A percentile compares a stretch with the other conserved stretches of the same genome.
phyloP scores from a whole-genome alignment of 2,797 vertebrate species.

The Platyrinchus mystaceus region DNA sequence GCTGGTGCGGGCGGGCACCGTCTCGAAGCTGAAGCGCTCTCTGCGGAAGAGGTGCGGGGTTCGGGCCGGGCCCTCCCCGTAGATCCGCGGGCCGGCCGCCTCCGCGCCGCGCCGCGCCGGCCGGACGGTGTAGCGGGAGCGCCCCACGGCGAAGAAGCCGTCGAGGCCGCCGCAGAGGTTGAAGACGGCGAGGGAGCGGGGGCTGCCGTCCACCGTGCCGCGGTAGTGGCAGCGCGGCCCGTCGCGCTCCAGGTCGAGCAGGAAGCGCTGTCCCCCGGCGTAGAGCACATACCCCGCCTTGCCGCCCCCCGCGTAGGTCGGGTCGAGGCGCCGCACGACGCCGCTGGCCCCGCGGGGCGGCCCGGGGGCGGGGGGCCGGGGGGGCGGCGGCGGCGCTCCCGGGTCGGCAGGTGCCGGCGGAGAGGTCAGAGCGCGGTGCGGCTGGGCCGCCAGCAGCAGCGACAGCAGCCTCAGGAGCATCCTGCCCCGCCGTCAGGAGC shows the following conservation, averaged over 20 bases:
- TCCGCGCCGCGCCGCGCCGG: slow-evolving; percentile 71
- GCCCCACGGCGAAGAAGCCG: slow-evolving; percentile 89
- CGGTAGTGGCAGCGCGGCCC: slow-evolving; percentile 84
- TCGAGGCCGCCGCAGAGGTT: slow-evolving; percentile 87
- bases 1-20: slow-evolving; percentile 79
- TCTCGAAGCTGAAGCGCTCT: slow-evolving; percentile 81
- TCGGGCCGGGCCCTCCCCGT: slow-evolving; percentile 75
- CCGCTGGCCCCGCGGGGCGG: slow-evolving; percentile 75
- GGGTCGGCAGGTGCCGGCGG: slow-evolving; percentile 25
- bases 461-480: slow-evolving; percentile 70
- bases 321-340: slow-evolving; percentile 85
- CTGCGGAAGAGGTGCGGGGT: slow-evolving; percentile 81
- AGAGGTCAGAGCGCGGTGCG: slow-evolving; percentile 6
- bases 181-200: slow-evolving; percentile 89
- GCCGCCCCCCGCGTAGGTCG: slow-evolving; percentile 89
- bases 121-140: slow-evolving; percentile 86
- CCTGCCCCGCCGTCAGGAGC: slow-evolving; percentile 15
- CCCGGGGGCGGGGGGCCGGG: slow-evolving; percentile 55
- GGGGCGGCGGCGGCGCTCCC: not conserved
- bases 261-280: slow-evolving; percentile 85
- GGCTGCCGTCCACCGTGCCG: slow-evolving; percentile 88
- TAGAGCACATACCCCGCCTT: slow-evolving; percentile 91
- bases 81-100: slow-evolving; percentile 61
- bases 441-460: slow-evolving; percentile 60
- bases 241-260: slow-evolving; percentile 91